phyloP scores from a whole-genome alignment of 2,797 vertebrate species.

The Mareca strepera region DNA sequence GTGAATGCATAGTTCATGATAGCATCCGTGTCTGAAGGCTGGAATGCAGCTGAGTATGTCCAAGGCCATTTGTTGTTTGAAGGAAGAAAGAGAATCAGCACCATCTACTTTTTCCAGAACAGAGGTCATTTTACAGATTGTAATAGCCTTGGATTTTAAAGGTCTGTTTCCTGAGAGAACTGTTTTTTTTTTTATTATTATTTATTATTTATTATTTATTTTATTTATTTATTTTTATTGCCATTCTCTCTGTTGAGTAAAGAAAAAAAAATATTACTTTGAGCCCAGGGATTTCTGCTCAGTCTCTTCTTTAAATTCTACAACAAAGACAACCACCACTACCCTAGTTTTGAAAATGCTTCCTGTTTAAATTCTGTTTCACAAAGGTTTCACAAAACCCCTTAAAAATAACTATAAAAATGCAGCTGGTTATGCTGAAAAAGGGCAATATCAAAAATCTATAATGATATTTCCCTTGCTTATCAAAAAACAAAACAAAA shows the following conservation, averaged over 20 bases:
- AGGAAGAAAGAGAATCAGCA: neutral
- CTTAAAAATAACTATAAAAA: neutral
- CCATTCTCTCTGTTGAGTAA: neutral
- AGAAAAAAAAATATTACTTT: neutral
- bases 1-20: neutral
- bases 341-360: neutral
- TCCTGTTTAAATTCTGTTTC: neutral
- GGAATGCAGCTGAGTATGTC: neutral
- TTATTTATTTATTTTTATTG: neutral
- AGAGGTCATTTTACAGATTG: neutral
- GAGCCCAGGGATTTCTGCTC: neutral
- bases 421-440: neutral
- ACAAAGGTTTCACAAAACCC: neutral
- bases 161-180: neutral
- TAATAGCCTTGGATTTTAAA: constrained; percentile 9
- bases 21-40: neutral
- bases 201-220: neutral
- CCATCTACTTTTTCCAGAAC: neutral
- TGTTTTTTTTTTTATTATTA: neutral
- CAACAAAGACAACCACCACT: neutral
- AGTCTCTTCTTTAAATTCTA: neutral
- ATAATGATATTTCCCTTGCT: neutral
- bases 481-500: neutral
- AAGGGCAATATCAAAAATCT: neutral
- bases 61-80: neutral